Percentiles rank a stretch among this genome's conserved stretches.
Conservation (phyloP, 2,113 vertebrate species). For the Tetraodon nigroviridis region DNA sequence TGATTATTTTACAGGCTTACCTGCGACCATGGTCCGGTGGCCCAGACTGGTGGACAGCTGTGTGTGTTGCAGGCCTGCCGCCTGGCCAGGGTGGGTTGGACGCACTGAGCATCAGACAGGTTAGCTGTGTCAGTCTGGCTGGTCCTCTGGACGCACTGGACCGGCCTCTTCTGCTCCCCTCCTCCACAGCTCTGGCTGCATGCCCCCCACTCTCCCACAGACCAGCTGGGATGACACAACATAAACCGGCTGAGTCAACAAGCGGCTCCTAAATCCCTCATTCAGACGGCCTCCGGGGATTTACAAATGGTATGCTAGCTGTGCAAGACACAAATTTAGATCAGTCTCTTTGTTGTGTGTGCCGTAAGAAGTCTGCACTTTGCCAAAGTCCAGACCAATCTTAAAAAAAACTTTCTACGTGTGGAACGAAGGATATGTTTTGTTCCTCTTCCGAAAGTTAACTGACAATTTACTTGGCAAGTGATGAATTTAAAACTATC, state of each 20-base stretch:
- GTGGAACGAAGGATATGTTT: too few species aligned
- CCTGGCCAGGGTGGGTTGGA: slow-evolving; percentile 55
- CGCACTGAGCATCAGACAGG: slow-evolving; percentile 67
- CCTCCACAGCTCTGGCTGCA: slow-evolving; percentile 81
- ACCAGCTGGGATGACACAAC: slow-evolving; percentile 78
- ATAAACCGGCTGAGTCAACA: slow-evolving; percentile 49
- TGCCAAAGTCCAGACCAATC: too few species aligned
- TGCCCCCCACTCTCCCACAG: slow-evolving; percentile 78
- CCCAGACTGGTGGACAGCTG: slow-evolving; percentile 81
- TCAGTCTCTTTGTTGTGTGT: too few species aligned
- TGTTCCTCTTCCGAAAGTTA: too few species aligned
- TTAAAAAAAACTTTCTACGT: too few species aligned
- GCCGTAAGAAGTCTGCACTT: too few species aligned
- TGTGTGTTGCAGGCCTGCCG: slow-evolving; percentile 74
- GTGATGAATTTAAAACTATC: neutral
- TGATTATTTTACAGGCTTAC: slow-evolving; percentile 56
- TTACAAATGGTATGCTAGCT: slow-evolving; percentile 22
- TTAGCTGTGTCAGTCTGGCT: slow-evolving; percentile 54
- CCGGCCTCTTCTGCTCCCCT: slow-evolving; percentile 75
- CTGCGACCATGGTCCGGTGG: slow-evolving; percentile 80
- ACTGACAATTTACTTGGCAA: neutral
- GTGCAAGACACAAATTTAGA: neutral
- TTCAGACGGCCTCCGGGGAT: slow-evolving; percentile 24
- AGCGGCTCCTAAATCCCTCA: slow-evolving; percentile 29
- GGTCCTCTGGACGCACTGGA: slow-evolving; percentile 73